These are phyloP conservation scores for Aphelenchoides besseyi DNA, from an alignment of 1,140 invertebrate species.

Conservation along the genomic window DNA sequence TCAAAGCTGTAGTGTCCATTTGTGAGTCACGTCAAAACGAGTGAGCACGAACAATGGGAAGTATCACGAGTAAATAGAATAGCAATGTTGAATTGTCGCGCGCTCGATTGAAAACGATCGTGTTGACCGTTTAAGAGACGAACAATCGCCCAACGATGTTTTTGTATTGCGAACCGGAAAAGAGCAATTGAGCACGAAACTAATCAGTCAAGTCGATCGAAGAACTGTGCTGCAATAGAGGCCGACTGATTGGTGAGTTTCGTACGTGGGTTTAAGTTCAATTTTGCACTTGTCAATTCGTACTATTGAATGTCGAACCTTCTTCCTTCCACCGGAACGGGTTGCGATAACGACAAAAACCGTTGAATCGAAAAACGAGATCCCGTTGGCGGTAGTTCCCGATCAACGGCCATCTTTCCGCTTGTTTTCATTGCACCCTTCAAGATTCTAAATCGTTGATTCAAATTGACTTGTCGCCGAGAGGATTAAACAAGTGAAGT, in stretches of 20 bases:
- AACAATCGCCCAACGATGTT: background rate
- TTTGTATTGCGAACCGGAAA: background rate
- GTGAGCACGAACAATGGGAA: background rate
- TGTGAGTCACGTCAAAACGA: background rate
- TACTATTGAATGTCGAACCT: no score
- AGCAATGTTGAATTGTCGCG: background rate
- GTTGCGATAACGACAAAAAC: background rate
- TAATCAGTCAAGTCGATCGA: background rate
- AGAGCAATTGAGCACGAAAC: background rate
- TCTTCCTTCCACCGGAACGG: no score
- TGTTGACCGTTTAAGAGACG: conserved; percentile 1
- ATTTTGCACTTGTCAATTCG: no score
- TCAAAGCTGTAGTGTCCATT: no score
- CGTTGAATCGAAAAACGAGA: background rate
- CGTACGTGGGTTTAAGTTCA: no score
- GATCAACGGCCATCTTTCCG: background rate
- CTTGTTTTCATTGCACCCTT: background rate
- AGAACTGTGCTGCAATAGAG: no score
- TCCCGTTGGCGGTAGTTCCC: background rate
- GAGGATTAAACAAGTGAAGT: background rate
- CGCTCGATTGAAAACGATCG: background rate
- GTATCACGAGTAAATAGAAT: background rate
- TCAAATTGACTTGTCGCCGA: no score
- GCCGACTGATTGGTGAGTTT: no score
- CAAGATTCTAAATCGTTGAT: background rate